phyloP scores from a whole-genome alignment of 2,888 invertebrate species.

The Augochlorella aurata region DNA sequence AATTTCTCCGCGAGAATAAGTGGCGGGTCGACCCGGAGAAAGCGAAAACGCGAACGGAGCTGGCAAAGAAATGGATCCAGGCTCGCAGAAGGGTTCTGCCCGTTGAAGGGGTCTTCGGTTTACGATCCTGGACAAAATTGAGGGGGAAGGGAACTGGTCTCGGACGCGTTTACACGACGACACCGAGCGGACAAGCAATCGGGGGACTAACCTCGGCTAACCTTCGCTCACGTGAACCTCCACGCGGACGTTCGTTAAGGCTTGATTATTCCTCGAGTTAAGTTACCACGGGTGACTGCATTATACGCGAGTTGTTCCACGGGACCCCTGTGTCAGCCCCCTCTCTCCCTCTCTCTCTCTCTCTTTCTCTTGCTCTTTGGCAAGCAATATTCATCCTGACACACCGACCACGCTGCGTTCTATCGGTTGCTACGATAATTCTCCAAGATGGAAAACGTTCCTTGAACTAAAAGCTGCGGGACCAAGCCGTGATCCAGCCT shows the following conservation, averaged over 20 bases:
- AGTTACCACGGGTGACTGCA: constrained; percentile 54
- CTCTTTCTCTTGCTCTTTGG: neutral
- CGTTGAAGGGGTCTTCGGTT: constrained; percentile 9
- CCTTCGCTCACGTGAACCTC: constrained; percentile 48
- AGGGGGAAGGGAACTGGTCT: constrained; percentile 9
- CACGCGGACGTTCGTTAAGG: constrained; percentile 58
- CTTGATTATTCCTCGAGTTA: constrained; percentile 65
- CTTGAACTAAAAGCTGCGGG: too few species aligned
- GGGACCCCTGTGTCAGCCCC: neutral
- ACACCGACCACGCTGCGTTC: neutral
- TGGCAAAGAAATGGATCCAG: neutral
- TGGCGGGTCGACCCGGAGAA: neutral
- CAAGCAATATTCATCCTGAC: constrained; percentile 41
- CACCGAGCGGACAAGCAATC: constrained; percentile 56
- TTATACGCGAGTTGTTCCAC: constrained; percentile 54
- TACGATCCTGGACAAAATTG: constrained; percentile 3
- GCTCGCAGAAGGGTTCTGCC: neutral
- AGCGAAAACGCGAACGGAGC: neutral
- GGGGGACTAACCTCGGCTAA: constrained; percentile 67
- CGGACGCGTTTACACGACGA: constrained; percentile 48
- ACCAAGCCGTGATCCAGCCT: too few species aligned
- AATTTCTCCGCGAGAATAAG: neutral
- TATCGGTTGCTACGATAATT: neutral
- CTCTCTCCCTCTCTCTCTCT: neutral
- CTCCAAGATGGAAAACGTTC: neutral